phyloP scores from a whole-genome alignment of 2,797 vertebrate genomes.

The Argentina silus region DNA sequence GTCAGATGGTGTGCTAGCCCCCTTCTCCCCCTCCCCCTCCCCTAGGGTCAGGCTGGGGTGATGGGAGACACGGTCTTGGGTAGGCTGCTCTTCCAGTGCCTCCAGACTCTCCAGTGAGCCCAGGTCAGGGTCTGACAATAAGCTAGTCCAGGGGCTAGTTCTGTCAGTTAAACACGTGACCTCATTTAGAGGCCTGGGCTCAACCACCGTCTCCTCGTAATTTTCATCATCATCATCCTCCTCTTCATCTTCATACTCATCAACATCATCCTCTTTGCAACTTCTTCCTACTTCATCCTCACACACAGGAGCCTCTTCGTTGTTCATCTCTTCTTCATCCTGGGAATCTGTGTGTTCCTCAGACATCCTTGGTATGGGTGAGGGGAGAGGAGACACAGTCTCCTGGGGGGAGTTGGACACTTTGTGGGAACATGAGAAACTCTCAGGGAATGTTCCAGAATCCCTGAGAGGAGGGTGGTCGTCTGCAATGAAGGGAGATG shows the following conservation, averaged over 20 bases:
- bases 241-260: conserved; percentile 17
- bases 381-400: conserved; percentile 27
- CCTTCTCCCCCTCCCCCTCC: conserved; percentile 9
- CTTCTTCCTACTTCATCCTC: conserved; percentile 32
- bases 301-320: neutral
- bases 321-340: conserved; percentile 35
- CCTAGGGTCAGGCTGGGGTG: conserved; percentile 15
- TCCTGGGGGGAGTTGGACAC: conserved; percentile 27
- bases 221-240: conserved; percentile 75
- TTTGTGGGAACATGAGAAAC: conserved; percentile 26
- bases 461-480: conserved; percentile 11
- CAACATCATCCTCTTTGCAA: conserved; percentile 12
- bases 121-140: conserved; percentile 81
- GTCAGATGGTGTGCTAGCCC: conserved; percentile 27
- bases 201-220: conserved; percentile 88
- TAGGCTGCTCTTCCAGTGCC: conserved; percentile 25
- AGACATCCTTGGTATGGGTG: conserved; percentile 30
- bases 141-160: conserved; percentile 95
- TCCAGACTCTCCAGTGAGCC: conserved; percentile 60
- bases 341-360: conserved; percentile 40
- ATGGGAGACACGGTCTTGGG: neutral
- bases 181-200: conserved; percentile 89
- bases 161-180: conserved; percentile 86
- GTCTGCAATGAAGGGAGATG: conserved; percentile 30
- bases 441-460: conserved; percentile 37